Conservation (phyloP, 1,140 invertebrate species). For the Thalassaphorura encarpata region DNA sequence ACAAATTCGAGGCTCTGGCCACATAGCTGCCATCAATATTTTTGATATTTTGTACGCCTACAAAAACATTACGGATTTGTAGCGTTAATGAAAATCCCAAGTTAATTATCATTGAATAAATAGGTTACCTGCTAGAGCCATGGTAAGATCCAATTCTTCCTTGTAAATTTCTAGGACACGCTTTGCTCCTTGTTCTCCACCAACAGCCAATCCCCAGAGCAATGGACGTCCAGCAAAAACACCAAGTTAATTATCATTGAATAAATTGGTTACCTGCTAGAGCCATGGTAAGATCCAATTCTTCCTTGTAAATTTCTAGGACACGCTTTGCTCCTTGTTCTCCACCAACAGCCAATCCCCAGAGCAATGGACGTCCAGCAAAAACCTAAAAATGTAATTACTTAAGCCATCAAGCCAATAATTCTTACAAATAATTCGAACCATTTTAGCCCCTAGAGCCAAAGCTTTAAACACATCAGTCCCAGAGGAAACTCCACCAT, state of each 20-base stretch:
- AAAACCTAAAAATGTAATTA: slow-evolving; percentile 53
- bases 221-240: slow-evolving; percentile 81
- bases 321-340: slow-evolving; percentile 59
- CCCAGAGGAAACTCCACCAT: slow-evolving; percentile 74
- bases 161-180: slow-evolving; percentile 60
- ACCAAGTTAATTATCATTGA: slow-evolving; percentile 59
- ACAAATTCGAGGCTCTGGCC: too few relatives aligned
- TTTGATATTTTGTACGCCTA: too few relatives aligned
- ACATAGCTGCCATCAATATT: too few relatives aligned
- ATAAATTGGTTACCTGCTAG: not conserved
- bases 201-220: slow-evolving; percentile 73
- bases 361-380: slow-evolving; percentile 74
- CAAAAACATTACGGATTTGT: too few relatives aligned
- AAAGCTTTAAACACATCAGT: slow-evolving; percentile 85
- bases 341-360: slow-evolving; percentile 69
- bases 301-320: slow-evolving; percentile 55
- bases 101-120: slow-evolving; percentile 59
- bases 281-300: slow-evolving; percentile 40
- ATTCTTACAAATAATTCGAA: slow-evolving; percentile 34
- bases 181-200: slow-evolving; percentile 66
- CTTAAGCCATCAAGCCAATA: not conserved
- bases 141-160: slow-evolving; percentile 63
- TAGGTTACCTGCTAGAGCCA: slow-evolving; percentile 72
- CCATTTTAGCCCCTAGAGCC: slow-evolving; percentile 80
- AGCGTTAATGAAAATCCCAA: slow-evolving; percentile 65